Percentiles rank a stretch among this genome's conserved stretches.
These are phyloP conservation scores for Steromphala cineraria DNA, from an alignment of 2,888 invertebrate species.

Conservation along the genomic window DNA sequence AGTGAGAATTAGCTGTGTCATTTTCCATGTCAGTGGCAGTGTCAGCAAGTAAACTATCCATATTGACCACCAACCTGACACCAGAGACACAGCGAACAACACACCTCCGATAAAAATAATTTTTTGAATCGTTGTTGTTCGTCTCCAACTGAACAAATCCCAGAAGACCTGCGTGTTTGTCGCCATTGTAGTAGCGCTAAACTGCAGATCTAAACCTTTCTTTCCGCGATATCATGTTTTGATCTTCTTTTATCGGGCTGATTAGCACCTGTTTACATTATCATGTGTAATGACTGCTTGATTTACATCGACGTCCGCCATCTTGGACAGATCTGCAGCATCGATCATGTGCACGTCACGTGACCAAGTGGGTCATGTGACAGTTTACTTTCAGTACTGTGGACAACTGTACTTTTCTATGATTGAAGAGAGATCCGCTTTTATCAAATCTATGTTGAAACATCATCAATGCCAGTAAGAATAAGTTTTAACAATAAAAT, in stretches of 20 bases:
- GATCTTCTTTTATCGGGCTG: neutral
- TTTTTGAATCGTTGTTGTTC: conserved; percentile 19
- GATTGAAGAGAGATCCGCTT: too few relatives aligned
- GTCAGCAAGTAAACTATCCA: neutral
- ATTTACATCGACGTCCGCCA: neutral
- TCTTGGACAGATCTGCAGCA: conserved; percentile 10
- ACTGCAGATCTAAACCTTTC: neutral
- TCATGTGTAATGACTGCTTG: neutral
- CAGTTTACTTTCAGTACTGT: too few relatives aligned
- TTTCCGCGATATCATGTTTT: neutral
- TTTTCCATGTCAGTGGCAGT: neutral
- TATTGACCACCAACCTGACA: neutral
- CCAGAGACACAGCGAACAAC: neutral
- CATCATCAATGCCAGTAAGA: too few relatives aligned
- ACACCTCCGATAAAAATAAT: neutral
- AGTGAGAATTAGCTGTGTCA: neutral
- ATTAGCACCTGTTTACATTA: neutral
- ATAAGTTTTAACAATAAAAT: too few relatives aligned
- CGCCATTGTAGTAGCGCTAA: neutral
- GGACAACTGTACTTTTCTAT: too few relatives aligned
- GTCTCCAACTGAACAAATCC: conserved; percentile 1
- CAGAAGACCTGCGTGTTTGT: neutral
- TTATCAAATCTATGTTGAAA: too few relatives aligned
- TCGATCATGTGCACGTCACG: conserved; percentile 9
- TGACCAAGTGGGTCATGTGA: neutral